Evolutionary conservation across 2,797 vertebrate species (phyloP).

Genomic region (Taenioides sp.): DNA sequence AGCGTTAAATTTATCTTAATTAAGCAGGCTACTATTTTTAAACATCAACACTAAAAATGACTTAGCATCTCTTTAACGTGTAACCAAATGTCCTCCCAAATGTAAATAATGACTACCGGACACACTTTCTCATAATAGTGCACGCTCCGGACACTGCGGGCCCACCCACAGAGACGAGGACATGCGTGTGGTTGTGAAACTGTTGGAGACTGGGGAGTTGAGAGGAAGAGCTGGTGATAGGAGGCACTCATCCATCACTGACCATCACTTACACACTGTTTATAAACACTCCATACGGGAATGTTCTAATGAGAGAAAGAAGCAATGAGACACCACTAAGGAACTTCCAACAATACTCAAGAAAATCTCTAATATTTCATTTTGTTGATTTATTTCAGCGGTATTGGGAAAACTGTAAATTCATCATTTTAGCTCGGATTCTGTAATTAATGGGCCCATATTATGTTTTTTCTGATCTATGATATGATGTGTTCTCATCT

Average conservation of each 20-base stretch:
- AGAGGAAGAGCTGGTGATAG: conserved; percentile 77
- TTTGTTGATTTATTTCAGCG: not conserved
- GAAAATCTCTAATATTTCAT: not conserved
- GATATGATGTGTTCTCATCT: too few species aligned
- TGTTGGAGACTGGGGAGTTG: conserved; percentile 60
- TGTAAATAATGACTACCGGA: conserved; percentile 14
- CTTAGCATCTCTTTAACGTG: conserved; percentile 16
- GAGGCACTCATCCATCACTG: conserved; percentile 75
- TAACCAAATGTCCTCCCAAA: conserved; percentile 15
- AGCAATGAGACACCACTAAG: conserved; percentile 14
- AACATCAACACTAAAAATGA: not conserved
- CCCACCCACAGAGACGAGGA: conserved; percentile 74
- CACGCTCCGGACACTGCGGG: conserved; percentile 52
- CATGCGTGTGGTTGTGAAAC: conserved; percentile 72
- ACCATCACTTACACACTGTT: conserved; percentile 74
- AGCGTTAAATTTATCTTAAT: not conserved
- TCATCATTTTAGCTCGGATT: not conserved
- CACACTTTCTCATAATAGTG: conserved; percentile 32
- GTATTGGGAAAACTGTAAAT: not conserved
- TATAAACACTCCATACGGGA: conserved; percentile 81
- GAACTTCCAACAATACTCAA: not conserved
- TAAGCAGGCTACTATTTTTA: not conserved
- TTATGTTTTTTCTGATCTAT: too few species aligned
- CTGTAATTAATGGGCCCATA: too few species aligned
- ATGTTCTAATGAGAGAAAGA: conserved; percentile 80